Conservation (phyloP, 2,888 invertebrate species). For the Hesperia comma region DNA sequence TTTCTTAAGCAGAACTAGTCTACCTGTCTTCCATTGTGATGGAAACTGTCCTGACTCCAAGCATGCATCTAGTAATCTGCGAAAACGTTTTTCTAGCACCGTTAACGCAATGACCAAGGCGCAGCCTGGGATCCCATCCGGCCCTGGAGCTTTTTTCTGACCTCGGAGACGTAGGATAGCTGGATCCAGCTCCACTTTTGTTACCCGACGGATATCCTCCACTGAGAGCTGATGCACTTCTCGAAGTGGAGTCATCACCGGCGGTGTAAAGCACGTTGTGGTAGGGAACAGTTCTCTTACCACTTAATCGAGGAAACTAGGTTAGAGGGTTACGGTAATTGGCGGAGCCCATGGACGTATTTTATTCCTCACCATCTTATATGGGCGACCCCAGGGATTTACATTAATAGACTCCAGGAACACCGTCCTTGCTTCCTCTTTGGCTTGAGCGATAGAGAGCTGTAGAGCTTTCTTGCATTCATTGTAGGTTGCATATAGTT, state of each 20-base stretch:
- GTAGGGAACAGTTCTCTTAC: constrained; percentile 9
- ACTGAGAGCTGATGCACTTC: too few relatives aligned
- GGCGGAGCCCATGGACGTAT: constrained; percentile 25
- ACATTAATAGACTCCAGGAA: constrained; percentile 14
- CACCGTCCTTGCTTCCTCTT: constrained; percentile 11
- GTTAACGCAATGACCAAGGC: constrained; percentile 25
- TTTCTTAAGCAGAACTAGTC: constrained; percentile 27
- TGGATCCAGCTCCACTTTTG: too few relatives aligned
- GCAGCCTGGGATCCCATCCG: too few relatives aligned
- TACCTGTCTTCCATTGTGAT: constrained; percentile 30
- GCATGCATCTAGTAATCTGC: constrained; percentile 33
- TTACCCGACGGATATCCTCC: too few relatives aligned
- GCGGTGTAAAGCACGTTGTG: neutral
- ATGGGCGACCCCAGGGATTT: constrained; percentile 41
- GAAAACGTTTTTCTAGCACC: constrained; percentile 24
- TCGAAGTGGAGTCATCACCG: neutral
- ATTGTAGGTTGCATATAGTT: constrained; percentile 3
- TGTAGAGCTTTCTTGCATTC: neutral
- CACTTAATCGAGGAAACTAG: constrained; percentile 2
- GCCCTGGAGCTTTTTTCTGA: too few relatives aligned
- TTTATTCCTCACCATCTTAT: constrained; percentile 35
- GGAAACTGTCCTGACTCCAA: constrained; percentile 38
- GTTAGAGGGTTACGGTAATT: constrained; percentile 10
- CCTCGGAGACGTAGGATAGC: too few relatives aligned
- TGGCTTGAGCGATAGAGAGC: too few relatives aligned